Conservation (phyloP, 2,888 invertebrate genomes). For the Endotricha flammealis region DNA sequence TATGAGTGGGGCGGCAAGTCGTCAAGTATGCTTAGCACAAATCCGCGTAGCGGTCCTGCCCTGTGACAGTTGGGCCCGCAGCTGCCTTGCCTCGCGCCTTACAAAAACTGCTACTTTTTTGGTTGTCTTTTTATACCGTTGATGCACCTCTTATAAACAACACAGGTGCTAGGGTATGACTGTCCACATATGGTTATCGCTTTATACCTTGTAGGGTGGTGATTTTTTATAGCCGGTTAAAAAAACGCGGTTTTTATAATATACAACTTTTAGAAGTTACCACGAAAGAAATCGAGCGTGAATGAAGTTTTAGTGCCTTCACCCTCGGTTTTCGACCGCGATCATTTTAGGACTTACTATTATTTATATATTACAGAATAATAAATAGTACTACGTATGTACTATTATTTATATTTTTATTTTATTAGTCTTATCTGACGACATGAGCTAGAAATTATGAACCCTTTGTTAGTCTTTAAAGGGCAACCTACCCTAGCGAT, state of each 20-base stretch:
- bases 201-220: conserved; percentile 48
- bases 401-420: too few relatives aligned
- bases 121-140: conserved; percentile 66
- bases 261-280: conserved; percentile 23
- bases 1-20: conserved; percentile 30
- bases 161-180: conserved; percentile 74
- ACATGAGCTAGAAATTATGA: too few relatives aligned
- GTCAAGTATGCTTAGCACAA: conserved; percentile 54
- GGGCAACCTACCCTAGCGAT: too few relatives aligned
- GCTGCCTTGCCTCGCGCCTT: conserved; percentile 69
- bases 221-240: conserved; percentile 54
- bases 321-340: too few relatives aligned
- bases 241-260: conserved; percentile 20
- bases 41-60: conserved; percentile 55
- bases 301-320: too few relatives aligned
- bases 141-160: conserved; percentile 75
- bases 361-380: too few relatives aligned
- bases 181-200: conserved; percentile 73
- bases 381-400: too few relatives aligned
- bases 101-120: conserved; percentile 75
- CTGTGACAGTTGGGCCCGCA: conserved; percentile 72
- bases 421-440: too few relatives aligned
- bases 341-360: too few relatives aligned
- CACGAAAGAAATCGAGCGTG: too few relatives aligned
- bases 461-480: too few relatives aligned